Evolutionary conservation across 2,113 vertebrate species (phyloP), one percentile per base, ranked within the genome.

Genomic region (Spea bombifrons): DNA sequence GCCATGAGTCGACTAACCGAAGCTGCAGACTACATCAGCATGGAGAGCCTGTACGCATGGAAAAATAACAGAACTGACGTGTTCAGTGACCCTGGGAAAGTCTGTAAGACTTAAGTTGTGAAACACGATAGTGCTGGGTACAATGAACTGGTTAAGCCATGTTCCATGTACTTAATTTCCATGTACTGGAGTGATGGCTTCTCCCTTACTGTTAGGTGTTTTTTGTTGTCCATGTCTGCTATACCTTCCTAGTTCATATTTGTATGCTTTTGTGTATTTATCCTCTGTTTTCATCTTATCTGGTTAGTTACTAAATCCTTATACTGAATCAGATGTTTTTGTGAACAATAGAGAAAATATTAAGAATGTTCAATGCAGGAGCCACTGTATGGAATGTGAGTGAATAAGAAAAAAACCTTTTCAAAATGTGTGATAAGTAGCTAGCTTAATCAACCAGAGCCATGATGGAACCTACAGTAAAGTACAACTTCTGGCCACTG

Each of bases 61-160:
- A 92, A 91, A 86, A 81, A 88, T 81, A 92, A 30, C 65, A 88
- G 90, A 89, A 90, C 84, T 80, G 87, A 90, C 88, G 84, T 88
- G 81, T 88, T 86, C 83, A 17, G 73, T 86, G 90, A 93, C 84
- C 90, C 85, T 75, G 81, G 83, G 30, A 52, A 82, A 75, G 78
- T 15, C 5, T 89, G 91, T 93, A 93, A 93, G 91, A 73, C 84
- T 75, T 71, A 52, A 71, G 85, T 85, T 86, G 84, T 77, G 84
- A 87, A 89, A 86, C 77, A 49, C 79, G 79, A 88, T 82, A 85
- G 81, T 75, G 82, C 80, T 85, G 79, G 81, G 66, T 78, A 81
- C 80, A 78, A 66, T 81, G 86, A 84, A 82, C 80, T 8, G 1
- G 69, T 71, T 83, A 76, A 82, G n/a, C 53, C 84, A 75, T 49